Base-by-base conservation (phyloP, 2,888 invertebrate genomes). In the Hirtodrosophila trivittata region DNA sequence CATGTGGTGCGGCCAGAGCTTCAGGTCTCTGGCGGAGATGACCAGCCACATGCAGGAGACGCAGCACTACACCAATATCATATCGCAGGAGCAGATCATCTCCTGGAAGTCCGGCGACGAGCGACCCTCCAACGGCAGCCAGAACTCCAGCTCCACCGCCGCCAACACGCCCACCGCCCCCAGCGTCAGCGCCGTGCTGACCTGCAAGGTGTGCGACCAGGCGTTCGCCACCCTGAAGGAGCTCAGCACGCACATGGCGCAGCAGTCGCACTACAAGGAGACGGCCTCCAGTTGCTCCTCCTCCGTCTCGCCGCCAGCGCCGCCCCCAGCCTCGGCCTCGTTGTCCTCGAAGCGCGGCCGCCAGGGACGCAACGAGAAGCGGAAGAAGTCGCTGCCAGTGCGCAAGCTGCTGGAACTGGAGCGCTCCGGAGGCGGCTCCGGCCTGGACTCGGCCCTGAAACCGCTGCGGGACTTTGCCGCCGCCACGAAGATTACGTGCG, bases 1-100 rank as follows among this genome's bases (percentile, higher is more conserved):
- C 90, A 98, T 98, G 97, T 98, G 98, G 97, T 98, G 98, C 85
- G 98, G 98, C 0, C 98, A 98, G 89, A 98, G 98, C 81, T 98
- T 98, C 92, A 94, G 98, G 55, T 97, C 98, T 0, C 92, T 98
- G 52, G 98, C 98, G 1, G 98, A 98, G 92, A 97, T 98, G 96
- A 98, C 98, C 1, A 97, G 96, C 84, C 98, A 98, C 90, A 98
- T 98, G 98, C 98, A 98, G 90, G 96, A 98, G 88, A 98, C 98
- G 16, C 98, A 98, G 89, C 98, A 98, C 89, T 98, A 98, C 89
- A 98, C 98, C 0, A 98, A 98, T 89, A 98, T 98, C 74, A 98
- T 98, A 88, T 98, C 98, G 10, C 97, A 97, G 90, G 97, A 97
- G 90, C 97, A 98, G 91, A 97, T 98, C 56, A 97, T 97, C 87